Base-by-base conservation (phyloP, 2,888 invertebrate genomes). In the Drosophila leonis region DNA sequence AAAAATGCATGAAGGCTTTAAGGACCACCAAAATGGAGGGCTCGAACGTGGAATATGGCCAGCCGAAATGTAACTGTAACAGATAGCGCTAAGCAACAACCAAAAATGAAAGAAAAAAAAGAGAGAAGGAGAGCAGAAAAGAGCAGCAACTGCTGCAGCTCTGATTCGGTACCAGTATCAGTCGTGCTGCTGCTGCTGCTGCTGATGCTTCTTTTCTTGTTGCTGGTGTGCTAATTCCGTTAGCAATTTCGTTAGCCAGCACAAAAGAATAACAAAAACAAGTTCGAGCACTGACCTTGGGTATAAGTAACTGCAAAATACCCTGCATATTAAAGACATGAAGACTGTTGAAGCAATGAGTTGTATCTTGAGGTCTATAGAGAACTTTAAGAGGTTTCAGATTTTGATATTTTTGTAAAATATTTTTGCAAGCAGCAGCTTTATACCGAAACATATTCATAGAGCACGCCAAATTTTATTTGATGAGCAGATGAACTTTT, bases 1-100 rank as follows among this genome's bases (percentile, higher is more conserved):
- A 83, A 83, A 83, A 82, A 83, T 83, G 82, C 82, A 83, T 83
- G 85, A 83, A 67, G 65, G 61, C 75, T 78, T 83, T 82, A 83
- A 82, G 70, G 69, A 24, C 52, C 55, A 55, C 41, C 57, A 15
- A 61, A 60, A 54, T 57, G 55, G 31, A 24, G 41, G 57, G 55
- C 42, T 60, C 37, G 46, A 63, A 61, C 56, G 59, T 42, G 62
- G 66, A 68, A 72, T 72, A 65, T 61, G 71, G 62, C 56, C 64
- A 62, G 59, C 54, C 44, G 67, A 74, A 75, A 77, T 72, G 68
- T 66, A 75, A 72, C 64, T 68, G 74, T 63, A 75, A 78, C 61
- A 81, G 72, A 84, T 78, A 78, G 68, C 68, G 44, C 49, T 42
- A 20, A 29, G 44, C 39, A 59, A 42, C 55, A 49, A 15, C 24